Conservation (phyloP, 2,888 invertebrate species). For the Phortica okadai region DNA sequence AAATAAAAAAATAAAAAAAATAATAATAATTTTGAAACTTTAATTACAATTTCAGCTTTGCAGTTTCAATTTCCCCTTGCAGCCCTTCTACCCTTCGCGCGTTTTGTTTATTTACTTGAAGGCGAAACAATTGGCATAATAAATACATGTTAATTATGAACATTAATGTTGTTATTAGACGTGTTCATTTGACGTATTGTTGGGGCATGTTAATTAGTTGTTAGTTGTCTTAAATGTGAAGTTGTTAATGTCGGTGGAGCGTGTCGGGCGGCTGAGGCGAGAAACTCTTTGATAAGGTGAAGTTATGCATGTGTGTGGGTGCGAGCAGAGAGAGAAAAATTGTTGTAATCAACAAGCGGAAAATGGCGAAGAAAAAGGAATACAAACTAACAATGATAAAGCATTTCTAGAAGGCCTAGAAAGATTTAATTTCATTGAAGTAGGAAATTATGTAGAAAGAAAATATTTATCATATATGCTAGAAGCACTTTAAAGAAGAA, state of each 20-base stretch:
- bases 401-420: too few species aligned
- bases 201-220: slow-evolving; percentile 4
- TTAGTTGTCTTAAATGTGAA: not conserved
- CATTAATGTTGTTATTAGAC: not conserved
- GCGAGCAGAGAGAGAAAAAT: too few species aligned
- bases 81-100: not conserved
- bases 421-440: too few species aligned
- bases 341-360: too few species aligned
- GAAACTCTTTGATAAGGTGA: slow-evolving; percentile 47
- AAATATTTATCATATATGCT: too few species aligned
- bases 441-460: too few species aligned
- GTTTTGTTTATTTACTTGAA: not conserved
- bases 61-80: not conserved
- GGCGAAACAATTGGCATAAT: slow-evolving; percentile 7
- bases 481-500: too few species aligned
- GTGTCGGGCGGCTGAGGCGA: slow-evolving; percentile 28
- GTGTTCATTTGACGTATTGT: not conserved
- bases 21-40: not conserved
- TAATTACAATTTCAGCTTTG: slow-evolving; percentile 2
- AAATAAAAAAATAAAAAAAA: not conserved
- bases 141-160: not conserved
- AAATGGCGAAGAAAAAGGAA: too few species aligned
- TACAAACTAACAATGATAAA: too few species aligned
- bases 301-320: too few species aligned
- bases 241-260: slow-evolving; percentile 8